phyloP scores from a whole-genome alignment of 2,797 vertebrate genomes.

The Nasua narica region DNA sequence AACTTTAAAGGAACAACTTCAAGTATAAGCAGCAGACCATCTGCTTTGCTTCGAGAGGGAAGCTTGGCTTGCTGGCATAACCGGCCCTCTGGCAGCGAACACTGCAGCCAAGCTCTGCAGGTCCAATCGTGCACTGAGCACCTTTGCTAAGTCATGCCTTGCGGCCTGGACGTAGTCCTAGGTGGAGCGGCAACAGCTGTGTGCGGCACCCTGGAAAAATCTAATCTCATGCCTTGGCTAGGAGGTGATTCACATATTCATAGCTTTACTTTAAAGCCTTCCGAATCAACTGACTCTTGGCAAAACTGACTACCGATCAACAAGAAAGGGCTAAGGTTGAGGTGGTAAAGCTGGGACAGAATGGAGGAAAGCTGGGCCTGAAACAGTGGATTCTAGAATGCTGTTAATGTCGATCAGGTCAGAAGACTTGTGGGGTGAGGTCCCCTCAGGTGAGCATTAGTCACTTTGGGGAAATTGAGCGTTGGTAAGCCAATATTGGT shows the following conservation, averaged over 20 bases:
- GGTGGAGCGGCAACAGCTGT: background rate
- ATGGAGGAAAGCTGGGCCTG: background rate
- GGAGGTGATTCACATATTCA: slow-evolving; percentile 34
- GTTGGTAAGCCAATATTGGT: background rate
- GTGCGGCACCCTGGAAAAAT: background rate
- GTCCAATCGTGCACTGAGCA: slow-evolving; percentile 21
- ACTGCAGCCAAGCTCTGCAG: slow-evolving; percentile 39
- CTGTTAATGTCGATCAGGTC: background rate
- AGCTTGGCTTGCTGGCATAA: background rate
- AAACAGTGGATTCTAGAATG: background rate
- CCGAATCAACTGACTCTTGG: background rate
- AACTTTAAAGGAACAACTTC: background rate
- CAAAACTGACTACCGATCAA: background rate
- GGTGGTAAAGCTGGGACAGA: background rate
- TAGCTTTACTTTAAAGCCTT: slow-evolving; percentile 44
- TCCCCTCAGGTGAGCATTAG: background rate
- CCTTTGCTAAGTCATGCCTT: slow-evolving; percentile 77
- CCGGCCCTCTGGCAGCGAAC: slow-evolving; percentile 14
- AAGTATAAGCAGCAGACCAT: background rate
- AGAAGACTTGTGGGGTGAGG: background rate
- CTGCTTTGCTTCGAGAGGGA: slow-evolving; percentile 15
- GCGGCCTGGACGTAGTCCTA: slow-evolving; percentile 64
- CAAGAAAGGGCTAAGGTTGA: background rate
- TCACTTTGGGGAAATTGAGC: slow-evolving; percentile 6
- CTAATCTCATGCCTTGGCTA: slow-evolving; percentile 28